Base-by-base conservation (phyloP, 2,797 vertebrate genomes). In the Dromococcyx pavoninus region DNA sequence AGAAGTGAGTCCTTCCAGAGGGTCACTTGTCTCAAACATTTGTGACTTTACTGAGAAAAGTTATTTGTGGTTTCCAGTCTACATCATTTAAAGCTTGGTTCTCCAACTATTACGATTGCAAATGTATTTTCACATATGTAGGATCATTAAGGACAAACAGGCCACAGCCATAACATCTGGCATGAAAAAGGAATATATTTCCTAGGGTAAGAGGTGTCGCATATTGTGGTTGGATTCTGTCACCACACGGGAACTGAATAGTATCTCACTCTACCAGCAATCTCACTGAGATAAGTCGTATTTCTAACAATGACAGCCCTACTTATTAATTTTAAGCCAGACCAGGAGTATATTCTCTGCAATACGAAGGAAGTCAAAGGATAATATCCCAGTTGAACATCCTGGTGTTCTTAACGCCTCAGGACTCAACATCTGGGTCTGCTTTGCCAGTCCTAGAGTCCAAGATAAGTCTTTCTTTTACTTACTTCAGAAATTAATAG, bases 401-500 rank as follows among this genome's bases (percentile, higher is more conserved):
- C 21, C 11, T 56, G 25, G 19, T 56, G 32, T 24, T 46, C 51
- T 77, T 81, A 79, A 57, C 32, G 74, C 44, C 67, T 91, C 67
- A n/a, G 56, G 77, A 28, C 24, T 79, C 56, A 79, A 28, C 1
- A 4, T 44, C 61, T 76, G 44, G 15, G 27, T 79, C 30, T 79
- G 35, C 27, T 73, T 86, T 62, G 27, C 27, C 43, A 51, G 33
- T 80, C 27, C 70, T 78, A 69, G 22, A 91, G 37, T 67, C n/a
- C 24, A 53, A 85, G 83, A 67, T 71, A 94, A 95, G 33, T 80
- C 44, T 82, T 90, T 66, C n/a, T 94, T 92, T 87, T 65, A 50
- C 41, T 70, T 56, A n/a, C 61, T 89, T 77, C 5, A 5, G 61
- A 56, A 89, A 83, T 91, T 92, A 92, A 69, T 86, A 77, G 22